A percentile compares a stretch with the other conserved stretches of the same genome.
These are phyloP conservation scores for Rhipidura dahli DNA, from an alignment of 2,113 vertebrate species.

Conservation along the genomic window DNA sequence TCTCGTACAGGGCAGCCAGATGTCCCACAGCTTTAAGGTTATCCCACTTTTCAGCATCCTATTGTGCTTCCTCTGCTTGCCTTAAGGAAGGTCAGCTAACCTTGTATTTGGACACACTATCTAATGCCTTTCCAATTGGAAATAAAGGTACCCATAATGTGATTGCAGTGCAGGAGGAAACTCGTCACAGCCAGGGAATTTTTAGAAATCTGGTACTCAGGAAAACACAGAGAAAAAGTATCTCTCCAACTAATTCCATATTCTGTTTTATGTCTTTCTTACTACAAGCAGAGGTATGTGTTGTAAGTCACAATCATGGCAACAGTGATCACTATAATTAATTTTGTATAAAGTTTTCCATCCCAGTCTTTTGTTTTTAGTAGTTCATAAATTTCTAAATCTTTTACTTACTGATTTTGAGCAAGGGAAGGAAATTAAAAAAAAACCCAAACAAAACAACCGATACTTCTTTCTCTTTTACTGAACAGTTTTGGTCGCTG, in stretches of 20 bases:
- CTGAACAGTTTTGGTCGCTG: not conserved
- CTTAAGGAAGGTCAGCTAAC: not conserved
- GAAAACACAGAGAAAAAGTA: not conserved
- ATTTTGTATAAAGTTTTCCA: not conserved
- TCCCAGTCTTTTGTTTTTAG: not conserved
- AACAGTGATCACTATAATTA: not conserved
- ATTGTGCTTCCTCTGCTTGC: not conserved
- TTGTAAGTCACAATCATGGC: not conserved
- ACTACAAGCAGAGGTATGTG: not conserved
- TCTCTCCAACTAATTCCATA: not conserved
- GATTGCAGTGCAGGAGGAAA: not conserved
- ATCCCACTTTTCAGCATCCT: slow-evolving; percentile 5
- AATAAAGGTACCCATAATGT: not conserved
- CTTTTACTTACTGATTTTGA: slow-evolving; percentile 17
- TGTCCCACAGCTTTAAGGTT: slow-evolving; percentile 24
- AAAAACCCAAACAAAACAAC: not conserved
- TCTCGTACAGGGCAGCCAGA: slow-evolving; percentile 36
- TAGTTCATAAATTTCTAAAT: slow-evolving; percentile 8
- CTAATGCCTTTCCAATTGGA: not conserved
- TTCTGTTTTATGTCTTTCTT: slow-evolving; percentile 17
- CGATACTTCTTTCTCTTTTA: not conserved
- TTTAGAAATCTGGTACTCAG: not conserved
- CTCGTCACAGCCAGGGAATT: not conserved
- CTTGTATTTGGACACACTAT: not conserved
- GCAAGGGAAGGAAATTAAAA: not conserved